Evolutionary conservation across 2,888 invertebrate species (phyloP).

Genomic region (Timema cristinae): DNA sequence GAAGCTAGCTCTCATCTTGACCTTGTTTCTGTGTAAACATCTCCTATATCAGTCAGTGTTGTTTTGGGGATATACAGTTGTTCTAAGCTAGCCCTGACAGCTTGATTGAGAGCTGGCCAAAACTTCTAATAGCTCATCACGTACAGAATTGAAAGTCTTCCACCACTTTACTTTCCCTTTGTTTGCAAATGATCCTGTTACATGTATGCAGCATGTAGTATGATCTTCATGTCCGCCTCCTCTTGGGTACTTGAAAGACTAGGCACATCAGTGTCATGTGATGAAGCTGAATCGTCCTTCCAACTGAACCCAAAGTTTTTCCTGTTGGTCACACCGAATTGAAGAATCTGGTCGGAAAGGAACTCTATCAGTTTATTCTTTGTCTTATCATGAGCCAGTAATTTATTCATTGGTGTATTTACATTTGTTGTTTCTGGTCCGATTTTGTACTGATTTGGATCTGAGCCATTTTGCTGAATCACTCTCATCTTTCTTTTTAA

Average conservation of each 20-base stretch:
- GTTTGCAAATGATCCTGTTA: conserved; percentile 5
- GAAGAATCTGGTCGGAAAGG: neutral
- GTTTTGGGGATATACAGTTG: conserved; percentile 10
- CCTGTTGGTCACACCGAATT: neutral
- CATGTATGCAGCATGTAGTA: neutral
- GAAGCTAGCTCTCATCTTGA: neutral
- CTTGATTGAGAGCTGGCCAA: neutral
- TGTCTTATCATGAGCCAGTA: neutral
- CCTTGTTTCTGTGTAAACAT: neutral
- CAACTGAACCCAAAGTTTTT: neutral
- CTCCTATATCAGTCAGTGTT: neutral
- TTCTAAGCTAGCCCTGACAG: neutral
- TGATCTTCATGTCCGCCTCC: neutral
- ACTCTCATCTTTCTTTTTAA: neutral
- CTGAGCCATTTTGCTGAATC: neutral
- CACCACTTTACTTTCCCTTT: conserved; percentile 9
- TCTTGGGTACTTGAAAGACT: neutral
- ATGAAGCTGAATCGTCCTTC: neutral
- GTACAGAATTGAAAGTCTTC: neutral
- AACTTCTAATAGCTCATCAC: neutral
- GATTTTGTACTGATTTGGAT: conserved; percentile 1
- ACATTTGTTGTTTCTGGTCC: neutral
- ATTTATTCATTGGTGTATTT: neutral
- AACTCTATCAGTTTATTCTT: neutral
- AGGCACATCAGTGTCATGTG: neutral